phyloP scores from a whole-genome alignment of 2,888 invertebrate species.

The Hirudinaria manillensis region DNA sequence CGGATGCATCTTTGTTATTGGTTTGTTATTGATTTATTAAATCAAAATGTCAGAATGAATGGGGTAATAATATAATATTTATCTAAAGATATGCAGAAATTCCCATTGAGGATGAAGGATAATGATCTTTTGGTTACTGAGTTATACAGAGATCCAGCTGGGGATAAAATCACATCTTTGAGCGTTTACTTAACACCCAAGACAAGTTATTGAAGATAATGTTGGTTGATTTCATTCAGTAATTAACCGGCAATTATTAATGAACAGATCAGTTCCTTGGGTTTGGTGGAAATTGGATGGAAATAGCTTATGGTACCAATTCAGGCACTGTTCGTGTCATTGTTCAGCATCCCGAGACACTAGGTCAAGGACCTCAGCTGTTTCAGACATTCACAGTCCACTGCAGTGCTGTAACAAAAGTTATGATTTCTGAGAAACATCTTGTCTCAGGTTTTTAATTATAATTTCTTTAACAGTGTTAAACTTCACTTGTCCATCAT shows the following conservation, averaged over 20 bases:
- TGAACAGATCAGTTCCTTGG: conserved; percentile 59
- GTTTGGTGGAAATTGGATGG: conserved; percentile 97
- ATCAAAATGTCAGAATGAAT: neutral
- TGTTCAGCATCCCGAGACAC: conserved; percentile 97
- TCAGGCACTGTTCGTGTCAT: conserved; percentile 90
- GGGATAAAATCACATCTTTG: conserved; percentile 92
- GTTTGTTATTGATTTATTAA: conserved; percentile 55
- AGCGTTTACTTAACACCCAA: conserved; percentile 98
- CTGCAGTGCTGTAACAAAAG: conserved; percentile 74
- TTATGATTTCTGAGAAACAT: conserved; percentile 43
- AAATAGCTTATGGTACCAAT: conserved; percentile 95
- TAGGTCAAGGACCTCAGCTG: conserved; percentile 69
- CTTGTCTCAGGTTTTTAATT: conserved; percentile 41
- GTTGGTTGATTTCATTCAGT: neutral
- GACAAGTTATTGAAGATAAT: conserved; percentile 71
- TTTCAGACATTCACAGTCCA: conserved; percentile 97
- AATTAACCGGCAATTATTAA: neutral
- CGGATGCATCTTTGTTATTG: conserved; percentile 93
- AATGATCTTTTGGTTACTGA: conserved; percentile 95
- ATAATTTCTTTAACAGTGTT: neutral
- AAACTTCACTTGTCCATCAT: neutral
- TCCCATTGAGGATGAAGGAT: conserved; percentile 95
- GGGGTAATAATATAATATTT: neutral
- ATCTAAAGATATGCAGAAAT: conserved; percentile 89
- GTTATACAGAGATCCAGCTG: conserved; percentile 81